These are phyloP conservation scores for Phragmatobia fuliginosa DNA, from an alignment of 2,888 invertebrate genomes.

Conservation along the genomic window DNA sequence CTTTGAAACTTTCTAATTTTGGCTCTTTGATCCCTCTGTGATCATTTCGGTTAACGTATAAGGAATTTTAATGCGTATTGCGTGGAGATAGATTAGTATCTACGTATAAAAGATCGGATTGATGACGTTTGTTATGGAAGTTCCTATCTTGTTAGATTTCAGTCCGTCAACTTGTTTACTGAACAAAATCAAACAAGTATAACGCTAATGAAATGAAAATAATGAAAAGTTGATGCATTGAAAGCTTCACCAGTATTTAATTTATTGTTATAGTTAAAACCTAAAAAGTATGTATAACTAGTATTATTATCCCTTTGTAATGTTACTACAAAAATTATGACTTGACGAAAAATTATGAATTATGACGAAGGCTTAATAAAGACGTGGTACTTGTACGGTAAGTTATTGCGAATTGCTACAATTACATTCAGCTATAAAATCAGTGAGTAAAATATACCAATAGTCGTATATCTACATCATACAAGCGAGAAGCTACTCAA, in stretches of 20 bases:
- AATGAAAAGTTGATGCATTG: neutral
- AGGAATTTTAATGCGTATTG: conserved; percentile 58
- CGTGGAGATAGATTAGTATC: conserved; percentile 34
- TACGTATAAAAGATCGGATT: conserved; percentile 29
- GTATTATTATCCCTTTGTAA: too few relatives aligned
- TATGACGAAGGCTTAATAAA: too few relatives aligned
- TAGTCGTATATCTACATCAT: conserved; percentile 25
- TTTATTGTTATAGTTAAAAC: neutral
- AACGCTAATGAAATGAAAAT: neutral
- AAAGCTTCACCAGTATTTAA: neutral
- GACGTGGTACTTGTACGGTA: neutral
- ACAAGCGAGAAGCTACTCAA: conserved; percentile 41
- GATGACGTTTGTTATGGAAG: conserved; percentile 25
- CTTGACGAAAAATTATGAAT: too few relatives aligned
- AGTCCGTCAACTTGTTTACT: conserved; percentile 15
- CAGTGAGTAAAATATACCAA: neutral
- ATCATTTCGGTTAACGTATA: conserved; percentile 61
- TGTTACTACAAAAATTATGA: too few relatives aligned
- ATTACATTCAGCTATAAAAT: neutral
- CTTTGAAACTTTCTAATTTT: conserved; percentile 70
- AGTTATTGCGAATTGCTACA: too few relatives aligned
- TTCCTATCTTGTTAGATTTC: conserved; percentile 8
- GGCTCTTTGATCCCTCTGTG: conserved; percentile 72
- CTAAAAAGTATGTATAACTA: too few relatives aligned
- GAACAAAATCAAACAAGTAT: neutral